A percentile compares a stretch with the other conserved stretches of the same genome.
Evolutionary conservation across 2,113 vertebrate genomes (phyloP).

Genomic region (Ahaetulla prasina): DNA sequence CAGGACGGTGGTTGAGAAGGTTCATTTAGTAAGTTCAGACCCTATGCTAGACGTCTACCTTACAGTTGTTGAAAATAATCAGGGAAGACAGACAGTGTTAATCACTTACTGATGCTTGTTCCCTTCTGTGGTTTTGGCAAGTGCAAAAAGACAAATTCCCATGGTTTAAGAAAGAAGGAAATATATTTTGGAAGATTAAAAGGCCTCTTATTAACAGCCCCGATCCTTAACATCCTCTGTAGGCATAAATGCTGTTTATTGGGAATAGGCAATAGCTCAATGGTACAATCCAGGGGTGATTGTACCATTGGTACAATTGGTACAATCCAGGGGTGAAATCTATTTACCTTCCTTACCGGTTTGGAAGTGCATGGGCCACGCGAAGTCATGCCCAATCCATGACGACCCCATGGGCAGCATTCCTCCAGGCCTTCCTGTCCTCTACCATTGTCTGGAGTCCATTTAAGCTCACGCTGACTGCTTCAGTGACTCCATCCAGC

Average conservation of each 20-base stretch:
- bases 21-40: slow-evolving; percentile 34
- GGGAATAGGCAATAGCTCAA: neutral
- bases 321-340: neutral
- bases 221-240: neutral
- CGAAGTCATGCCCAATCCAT: too few relatives aligned
- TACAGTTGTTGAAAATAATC: slow-evolving; percentile 53
- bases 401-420: too few relatives aligned
- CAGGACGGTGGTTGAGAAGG: slow-evolving; percentile 22
- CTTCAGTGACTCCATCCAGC: too few relatives aligned
- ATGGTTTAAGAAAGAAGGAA: slow-evolving; percentile 51
- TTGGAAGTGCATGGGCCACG: too few relatives aligned
- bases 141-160: slow-evolving; percentile 58
- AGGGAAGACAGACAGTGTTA: slow-evolving; percentile 53
- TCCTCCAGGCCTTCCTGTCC: too few relatives aligned
- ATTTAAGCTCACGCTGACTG: too few relatives aligned
- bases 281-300: too few relatives aligned
- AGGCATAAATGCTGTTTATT: neutral
- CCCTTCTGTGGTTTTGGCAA: slow-evolving; percentile 59
- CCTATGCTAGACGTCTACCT: slow-evolving; percentile 38
- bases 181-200: slow-evolving; percentile 28
- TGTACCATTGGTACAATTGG: too few relatives aligned
- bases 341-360: too few relatives aligned
- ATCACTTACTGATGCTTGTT: slow-evolving; percentile 60
- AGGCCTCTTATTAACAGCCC: neutral
- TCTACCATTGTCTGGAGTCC: too few relatives aligned